Base-by-base conservation (phyloP, 2,113 vertebrate genomes). In the Petaurus breviceps region DNA sequence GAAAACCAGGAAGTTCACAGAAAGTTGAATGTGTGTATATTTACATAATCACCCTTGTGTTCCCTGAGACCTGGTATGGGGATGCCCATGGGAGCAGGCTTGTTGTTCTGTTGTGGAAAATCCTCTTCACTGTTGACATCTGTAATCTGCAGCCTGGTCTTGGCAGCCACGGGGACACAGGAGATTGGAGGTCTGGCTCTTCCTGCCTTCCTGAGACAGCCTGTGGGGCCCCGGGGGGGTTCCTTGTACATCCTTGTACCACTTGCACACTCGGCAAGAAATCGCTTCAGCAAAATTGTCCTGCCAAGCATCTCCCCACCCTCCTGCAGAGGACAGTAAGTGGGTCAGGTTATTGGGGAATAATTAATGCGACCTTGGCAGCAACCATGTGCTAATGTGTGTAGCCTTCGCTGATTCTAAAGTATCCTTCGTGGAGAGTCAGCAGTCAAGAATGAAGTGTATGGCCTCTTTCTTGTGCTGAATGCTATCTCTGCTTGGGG, bases 51-150 rank as follows among this genome's bases (percentile, higher is more conserved):
- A 26, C 23, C 0, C 1, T 55, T 0, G 49, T 57, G 90, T 84
- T 84, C 53, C 49, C 43, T n/a, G 25, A 84, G 89, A 51, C 89
- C 22, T 4, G 0, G 9, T n/a, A 68, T 46, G 53, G 26, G 43
- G 23, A n/a, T 0, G 0, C 94, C 96, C 91, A 89, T 92, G 22
- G 92, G 68, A 84, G 68, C 23, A 91, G 61, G 31, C 55, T 89
- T 93, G 68, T 50, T 91, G 90, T 96, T 94, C 51, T 94, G 55
- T 51, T 95, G 93, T 51, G 61, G 54, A 84, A 94, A 97, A 61
- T 47, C 50, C 46, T 55, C 37, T 52, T 90, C 25, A 53, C 92
- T 9, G 14, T 51, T 14, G 89, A 31, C 51, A 47, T 49, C 91
- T 9, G 23, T 93, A 89, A 49, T 91, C 53, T 91, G 53, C 3